Evolutionary conservation across 2,797 vertebrate genomes (phyloP).

Genomic region (Anas capensis): DNA sequence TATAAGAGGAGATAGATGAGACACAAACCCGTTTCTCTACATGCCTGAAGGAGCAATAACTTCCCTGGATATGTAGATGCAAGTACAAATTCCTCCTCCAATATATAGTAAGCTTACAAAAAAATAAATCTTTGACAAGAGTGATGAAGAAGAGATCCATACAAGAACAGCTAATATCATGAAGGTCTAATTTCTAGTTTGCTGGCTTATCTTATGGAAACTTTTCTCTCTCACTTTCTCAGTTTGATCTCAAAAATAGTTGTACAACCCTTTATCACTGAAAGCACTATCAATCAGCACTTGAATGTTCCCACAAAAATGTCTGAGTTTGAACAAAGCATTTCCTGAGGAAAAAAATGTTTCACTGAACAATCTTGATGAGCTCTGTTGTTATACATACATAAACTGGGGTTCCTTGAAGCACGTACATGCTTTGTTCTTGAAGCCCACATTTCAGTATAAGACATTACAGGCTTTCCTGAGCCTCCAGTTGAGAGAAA

Average conservation of each 20-base stretch:
- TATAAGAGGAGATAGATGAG: neutral
- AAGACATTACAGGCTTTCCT: neutral
- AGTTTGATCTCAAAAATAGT: slow-evolving; percentile 16
- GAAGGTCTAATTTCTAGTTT: neutral
- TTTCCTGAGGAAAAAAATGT: neutral
- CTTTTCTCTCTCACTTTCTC: neutral
- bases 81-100: neutral
- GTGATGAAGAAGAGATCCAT: neutral
- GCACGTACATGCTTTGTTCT: neutral
- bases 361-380: neutral
- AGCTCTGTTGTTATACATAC: neutral
- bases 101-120: neutral
- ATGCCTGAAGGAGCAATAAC: neutral
- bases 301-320: slow-evolving; percentile 26
- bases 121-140: neutral
- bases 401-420: fast-evolving
- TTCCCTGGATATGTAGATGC: neutral
- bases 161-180: neutral
- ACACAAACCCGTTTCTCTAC: neutral
- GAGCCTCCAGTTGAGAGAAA: neutral
- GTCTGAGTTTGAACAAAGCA: neutral
- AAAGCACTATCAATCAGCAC: neutral
- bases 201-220: neutral
- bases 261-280: neutral
- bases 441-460: neutral